Conservation (phyloP, 2,888 invertebrate genomes). For the Corbicula japonica region DNA sequence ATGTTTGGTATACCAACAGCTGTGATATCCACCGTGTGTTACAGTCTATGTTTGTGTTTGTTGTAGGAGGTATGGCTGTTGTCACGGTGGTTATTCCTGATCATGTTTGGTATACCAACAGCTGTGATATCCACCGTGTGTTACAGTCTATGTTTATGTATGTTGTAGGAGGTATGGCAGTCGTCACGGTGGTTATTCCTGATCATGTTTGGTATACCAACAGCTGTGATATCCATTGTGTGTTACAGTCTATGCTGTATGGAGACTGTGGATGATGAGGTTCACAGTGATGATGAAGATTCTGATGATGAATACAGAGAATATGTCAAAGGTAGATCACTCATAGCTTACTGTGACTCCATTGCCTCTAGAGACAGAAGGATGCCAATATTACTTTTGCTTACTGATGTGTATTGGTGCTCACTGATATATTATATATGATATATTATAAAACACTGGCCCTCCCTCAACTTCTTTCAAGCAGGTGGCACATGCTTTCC, state of each 20-base stretch:
- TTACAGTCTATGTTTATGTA: conserved; percentile 94
- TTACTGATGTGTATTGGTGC: not conserved
- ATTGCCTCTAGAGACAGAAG: not conserved
- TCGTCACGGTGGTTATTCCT: conserved; percentile 94
- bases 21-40: conserved; percentile 97
- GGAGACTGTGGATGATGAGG: conserved; percentile 94
- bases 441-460: not conserved
- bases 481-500: not conserved
- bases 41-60: conserved; percentile 98
- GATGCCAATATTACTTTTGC: not conserved
- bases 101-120: conserved; percentile 97
- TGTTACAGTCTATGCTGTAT: conserved; percentile 98
- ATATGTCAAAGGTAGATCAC: conserved; percentile 15
- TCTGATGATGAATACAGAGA: conserved; percentile 69
- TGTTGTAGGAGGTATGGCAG: conserved; percentile 84
- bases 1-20: conserved; percentile 97
- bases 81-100: conserved; percentile 94
- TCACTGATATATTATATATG: not conserved
- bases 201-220: conserved; percentile 96
- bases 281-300: conserved; percentile 88
- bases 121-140: conserved; percentile 97
- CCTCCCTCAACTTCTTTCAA: not conserved
- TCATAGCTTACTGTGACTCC: not conserved
- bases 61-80: conserved; percentile 84
- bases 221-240: conserved; percentile 97